phyloP scores from a whole-genome alignment of 1,140 invertebrate genomes.

The Bombus confusus region DNA sequence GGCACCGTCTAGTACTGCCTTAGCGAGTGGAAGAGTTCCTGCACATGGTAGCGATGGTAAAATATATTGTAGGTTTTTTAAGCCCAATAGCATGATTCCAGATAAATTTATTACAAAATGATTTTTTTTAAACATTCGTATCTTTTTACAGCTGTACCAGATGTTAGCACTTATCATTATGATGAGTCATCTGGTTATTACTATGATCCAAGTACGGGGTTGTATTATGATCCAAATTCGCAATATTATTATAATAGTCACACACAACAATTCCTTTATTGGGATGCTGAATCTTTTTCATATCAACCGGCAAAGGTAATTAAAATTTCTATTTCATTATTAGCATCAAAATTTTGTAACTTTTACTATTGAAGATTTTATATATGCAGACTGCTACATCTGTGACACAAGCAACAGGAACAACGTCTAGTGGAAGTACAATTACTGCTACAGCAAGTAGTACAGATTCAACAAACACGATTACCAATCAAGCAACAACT shows the following conservation, averaged over 20 bases:
- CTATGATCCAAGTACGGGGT: constrained; percentile 94
- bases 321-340: constrained; percentile 31
- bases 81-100: not conserved
- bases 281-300: constrained; percentile 92
- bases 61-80: constrained; percentile 84
- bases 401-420: constrained; percentile 81
- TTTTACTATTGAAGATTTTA: not conserved
- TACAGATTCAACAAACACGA: constrained; percentile 44
- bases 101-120: not conserved
- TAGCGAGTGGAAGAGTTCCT: constrained; percentile 81
- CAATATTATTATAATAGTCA: constrained; percentile 97
- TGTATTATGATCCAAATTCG: constrained; percentile 98
- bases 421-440: constrained; percentile 74
- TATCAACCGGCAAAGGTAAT: constrained; percentile 88
- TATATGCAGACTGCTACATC: constrained; percentile 53
- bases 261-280: constrained; percentile 96
- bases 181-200: constrained; percentile 98
- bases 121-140: not conserved
- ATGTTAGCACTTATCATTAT: constrained; percentile 95
- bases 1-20: constrained; percentile 80
- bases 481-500: constrained; percentile 57
- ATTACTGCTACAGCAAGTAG: constrained; percentile 57
- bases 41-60: constrained; percentile 86
- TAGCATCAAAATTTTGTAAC: not conserved
- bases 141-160: constrained; percentile 87